phyloP scores from a whole-genome alignment of 2,888 invertebrate genomes.

The Parascotia fuliginaria region DNA sequence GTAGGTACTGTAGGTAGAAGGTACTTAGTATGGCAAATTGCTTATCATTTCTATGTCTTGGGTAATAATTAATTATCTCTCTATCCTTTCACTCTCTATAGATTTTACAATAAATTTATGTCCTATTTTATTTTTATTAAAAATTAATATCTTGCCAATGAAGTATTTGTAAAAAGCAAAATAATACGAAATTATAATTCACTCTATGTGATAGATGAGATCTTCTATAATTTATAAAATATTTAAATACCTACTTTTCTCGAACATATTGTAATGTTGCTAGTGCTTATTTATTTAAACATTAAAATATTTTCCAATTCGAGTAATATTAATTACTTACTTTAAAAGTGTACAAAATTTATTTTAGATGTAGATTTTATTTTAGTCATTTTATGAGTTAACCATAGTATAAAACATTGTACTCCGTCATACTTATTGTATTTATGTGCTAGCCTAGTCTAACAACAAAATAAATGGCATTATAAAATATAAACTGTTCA shows the following conservation, averaged over 20 bases:
- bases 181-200: conserved; percentile 69
- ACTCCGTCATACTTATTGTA: conserved; percentile 65
- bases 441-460: conserved; percentile 79
- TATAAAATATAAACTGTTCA: conserved; percentile 55
- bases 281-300: conserved; percentile 66
- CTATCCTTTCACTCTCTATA: conserved; percentile 81
- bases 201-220: conserved; percentile 80
- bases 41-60: conserved; percentile 63
- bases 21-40: conserved; percentile 81
- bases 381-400: conserved; percentile 75
- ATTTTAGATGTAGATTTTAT: conserved; percentile 64
- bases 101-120: conserved; percentile 71
- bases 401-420: conserved; percentile 72
- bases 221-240: conserved; percentile 69
- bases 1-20: no score
- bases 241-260: conserved; percentile 59
- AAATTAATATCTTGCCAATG: conserved; percentile 80
- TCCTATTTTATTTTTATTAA: conserved; percentile 61
- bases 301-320: conserved; percentile 43
- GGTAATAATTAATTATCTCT: conserved; percentile 69
- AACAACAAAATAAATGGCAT: conserved; percentile 82
- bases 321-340: conserved; percentile 54
- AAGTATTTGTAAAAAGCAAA: conserved; percentile 75
- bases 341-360: conserved; percentile 77
- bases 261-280: conserved; percentile 60